Evolutionary conservation across 2,888 invertebrate species (phyloP).

Genomic region (Phyllotreta striolata): DNA sequence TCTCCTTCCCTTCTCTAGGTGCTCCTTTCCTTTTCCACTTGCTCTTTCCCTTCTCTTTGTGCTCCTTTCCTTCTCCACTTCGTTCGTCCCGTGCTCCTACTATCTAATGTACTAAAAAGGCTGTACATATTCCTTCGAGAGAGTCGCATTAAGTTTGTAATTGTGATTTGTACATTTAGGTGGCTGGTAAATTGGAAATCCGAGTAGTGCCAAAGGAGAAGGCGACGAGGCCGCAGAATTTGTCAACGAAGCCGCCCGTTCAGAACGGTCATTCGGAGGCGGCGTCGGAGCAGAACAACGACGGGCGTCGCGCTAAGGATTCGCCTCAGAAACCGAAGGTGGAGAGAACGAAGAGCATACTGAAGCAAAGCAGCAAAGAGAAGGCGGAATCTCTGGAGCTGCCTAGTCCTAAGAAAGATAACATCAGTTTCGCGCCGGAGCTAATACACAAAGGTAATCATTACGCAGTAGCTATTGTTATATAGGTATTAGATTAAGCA

Average conservation of each 20-base stretch:
- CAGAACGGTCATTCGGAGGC: slow-evolving; percentile 38
- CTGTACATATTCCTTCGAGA: slow-evolving; percentile 6
- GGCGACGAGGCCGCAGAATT: slow-evolving; percentile 38
- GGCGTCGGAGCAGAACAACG: slow-evolving; percentile 20
- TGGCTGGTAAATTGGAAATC: slow-evolving; percentile 84
- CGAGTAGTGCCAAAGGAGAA: slow-evolving; percentile 69
- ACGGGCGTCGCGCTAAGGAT: slow-evolving; percentile 29
- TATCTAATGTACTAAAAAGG: slow-evolving; percentile 3
- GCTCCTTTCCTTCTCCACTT: too few species aligned
- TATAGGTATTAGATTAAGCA: not conserved
- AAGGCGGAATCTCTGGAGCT: slow-evolving; percentile 48
- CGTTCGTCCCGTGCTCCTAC: too few species aligned
- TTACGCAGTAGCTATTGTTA: not conserved
- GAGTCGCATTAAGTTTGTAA: too few species aligned
- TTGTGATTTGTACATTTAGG: slow-evolving; percentile 52
- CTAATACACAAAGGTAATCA: not conserved
- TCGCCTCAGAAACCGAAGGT: slow-evolving; percentile 47
- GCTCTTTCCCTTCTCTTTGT: too few species aligned
- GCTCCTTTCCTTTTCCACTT: too few species aligned
- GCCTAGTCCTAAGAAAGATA: slow-evolving; percentile 57
- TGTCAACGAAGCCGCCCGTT: slow-evolving; percentile 29
- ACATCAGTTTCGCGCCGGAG: slow-evolving; percentile 54
- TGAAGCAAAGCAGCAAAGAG: slow-evolving; percentile 59
- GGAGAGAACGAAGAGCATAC: slow-evolving; percentile 58
- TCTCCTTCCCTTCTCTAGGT: too few species aligned